These are phyloP conservation scores for Mesoclemmys tuberculata DNA, from an alignment of 2,113 vertebrate species.

Conservation along the genomic window DNA sequence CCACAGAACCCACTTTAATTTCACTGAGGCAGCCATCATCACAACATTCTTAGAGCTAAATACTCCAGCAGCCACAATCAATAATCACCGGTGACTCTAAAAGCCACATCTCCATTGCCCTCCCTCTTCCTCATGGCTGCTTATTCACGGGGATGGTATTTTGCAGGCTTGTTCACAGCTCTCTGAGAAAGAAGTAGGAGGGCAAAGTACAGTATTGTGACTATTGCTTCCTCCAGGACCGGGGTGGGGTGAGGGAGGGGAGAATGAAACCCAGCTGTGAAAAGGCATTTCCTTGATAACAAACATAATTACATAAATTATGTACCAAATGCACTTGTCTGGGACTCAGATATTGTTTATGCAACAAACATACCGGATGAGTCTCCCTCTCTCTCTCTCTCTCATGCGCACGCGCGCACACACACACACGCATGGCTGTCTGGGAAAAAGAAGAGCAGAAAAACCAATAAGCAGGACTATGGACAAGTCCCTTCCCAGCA, in stretches of 20 bases:
- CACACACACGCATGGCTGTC: background rate
- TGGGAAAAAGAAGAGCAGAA: background rate
- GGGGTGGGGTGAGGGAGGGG: constrained; percentile 69
- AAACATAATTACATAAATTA: constrained; percentile 58
- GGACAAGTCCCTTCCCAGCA: background rate
- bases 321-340: constrained; percentile 44
- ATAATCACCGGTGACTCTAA: background rate
- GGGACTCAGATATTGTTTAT: constrained; percentile 55
- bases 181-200: constrained; percentile 68
- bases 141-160: background rate
- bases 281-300: constrained; percentile 79
- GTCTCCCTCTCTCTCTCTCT: background rate
- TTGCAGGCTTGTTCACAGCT: background rate
- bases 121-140: background rate
- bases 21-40: background rate
- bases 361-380: constrained; percentile 21
- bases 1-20: background rate
- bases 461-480: background rate
- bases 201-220: constrained; percentile 67
- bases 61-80: background rate
- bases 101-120: background rate
- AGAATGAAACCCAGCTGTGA: constrained; percentile 59
- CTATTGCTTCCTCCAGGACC: constrained; percentile 72
- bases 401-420: no score
- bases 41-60: background rate